Evolutionary conservation across 2,113 vertebrate species (phyloP).

Genomic region (Dryoscopus gambensis): DNA sequence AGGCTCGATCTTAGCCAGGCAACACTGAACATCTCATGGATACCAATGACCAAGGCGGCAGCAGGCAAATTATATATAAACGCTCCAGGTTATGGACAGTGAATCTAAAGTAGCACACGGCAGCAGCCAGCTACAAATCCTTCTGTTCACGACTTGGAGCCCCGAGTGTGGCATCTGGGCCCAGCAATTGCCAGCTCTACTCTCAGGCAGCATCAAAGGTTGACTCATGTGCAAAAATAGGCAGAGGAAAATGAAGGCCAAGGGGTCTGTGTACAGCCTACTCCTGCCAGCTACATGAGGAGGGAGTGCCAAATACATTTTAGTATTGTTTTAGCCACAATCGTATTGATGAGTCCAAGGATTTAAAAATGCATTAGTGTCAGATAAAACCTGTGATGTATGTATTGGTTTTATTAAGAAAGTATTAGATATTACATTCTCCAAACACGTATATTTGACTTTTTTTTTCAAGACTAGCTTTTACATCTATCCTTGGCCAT

Average conservation of each 20-base stretch:
- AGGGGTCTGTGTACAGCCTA: neutral
- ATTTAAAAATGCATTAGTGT: neutral
- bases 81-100: neutral
- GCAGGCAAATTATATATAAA: constrained; percentile 32
- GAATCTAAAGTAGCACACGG: constrained; percentile 32
- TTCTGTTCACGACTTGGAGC: constrained; percentile 41
- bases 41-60: constrained; percentile 9
- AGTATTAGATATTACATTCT: neutral
- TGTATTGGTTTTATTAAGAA: neutral
- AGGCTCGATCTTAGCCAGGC: neutral
- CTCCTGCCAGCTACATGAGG: neutral
- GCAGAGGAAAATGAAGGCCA: neutral
- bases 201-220: neutral
- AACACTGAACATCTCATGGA: neutral
- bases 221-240: neutral
- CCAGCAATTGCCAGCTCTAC: neutral
- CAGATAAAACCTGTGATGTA: neutral
- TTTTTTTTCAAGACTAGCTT: neutral
- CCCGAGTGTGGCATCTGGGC: neutral
- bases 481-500: neutral
- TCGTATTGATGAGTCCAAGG: neutral
- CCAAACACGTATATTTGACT: neutral
- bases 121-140: constrained; percentile 11
- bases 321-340: neutral
- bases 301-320: neutral